Conservation (phyloP, 2,797 vertebrate genomes). For the Chelonia mydas region DNA sequence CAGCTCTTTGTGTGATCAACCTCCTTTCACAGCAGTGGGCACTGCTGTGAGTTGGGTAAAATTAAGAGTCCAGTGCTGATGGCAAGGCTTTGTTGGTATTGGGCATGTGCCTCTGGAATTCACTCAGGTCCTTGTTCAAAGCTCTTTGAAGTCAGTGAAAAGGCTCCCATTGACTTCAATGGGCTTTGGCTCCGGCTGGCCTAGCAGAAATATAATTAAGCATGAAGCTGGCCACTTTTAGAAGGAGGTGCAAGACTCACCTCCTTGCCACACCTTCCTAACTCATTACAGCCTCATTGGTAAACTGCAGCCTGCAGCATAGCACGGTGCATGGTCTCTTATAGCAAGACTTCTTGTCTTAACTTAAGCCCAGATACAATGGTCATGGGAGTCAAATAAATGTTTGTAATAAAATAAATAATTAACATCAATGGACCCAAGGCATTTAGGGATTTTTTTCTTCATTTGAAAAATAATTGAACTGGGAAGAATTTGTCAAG, state of each 20-base stretch:
- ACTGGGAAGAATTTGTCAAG: background rate
- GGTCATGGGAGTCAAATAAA: background rate
- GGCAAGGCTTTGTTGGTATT: background rate
- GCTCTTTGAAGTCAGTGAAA: background rate
- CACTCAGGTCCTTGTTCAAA: background rate
- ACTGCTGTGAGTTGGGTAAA: background rate
- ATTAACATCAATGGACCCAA: background rate
- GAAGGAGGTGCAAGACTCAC: background rate
- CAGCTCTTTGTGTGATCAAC: background rate
- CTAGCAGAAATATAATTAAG: background rate
- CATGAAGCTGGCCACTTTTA: background rate
- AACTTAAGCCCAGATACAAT: background rate
- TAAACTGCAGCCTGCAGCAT: rapidly evolving
- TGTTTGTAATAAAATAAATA: background rate
- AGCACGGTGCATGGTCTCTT: rapidly evolving
- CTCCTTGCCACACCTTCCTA: background rate
- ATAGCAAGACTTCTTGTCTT: background rate
- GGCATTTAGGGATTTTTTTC: background rate
- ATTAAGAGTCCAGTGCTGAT: background rate
- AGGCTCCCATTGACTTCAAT: background rate
- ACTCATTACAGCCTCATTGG: background rate
- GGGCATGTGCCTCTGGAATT: rapidly evolving
- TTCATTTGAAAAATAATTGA: background rate
- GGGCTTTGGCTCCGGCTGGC: background rate
- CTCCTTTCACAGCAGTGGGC: background rate